A percentile compares a stretch with the other conserved stretches of the same genome.
phyloP scores from a whole-genome alignment of 1,140 invertebrate genomes.

The Caerostris darwini region DNA sequence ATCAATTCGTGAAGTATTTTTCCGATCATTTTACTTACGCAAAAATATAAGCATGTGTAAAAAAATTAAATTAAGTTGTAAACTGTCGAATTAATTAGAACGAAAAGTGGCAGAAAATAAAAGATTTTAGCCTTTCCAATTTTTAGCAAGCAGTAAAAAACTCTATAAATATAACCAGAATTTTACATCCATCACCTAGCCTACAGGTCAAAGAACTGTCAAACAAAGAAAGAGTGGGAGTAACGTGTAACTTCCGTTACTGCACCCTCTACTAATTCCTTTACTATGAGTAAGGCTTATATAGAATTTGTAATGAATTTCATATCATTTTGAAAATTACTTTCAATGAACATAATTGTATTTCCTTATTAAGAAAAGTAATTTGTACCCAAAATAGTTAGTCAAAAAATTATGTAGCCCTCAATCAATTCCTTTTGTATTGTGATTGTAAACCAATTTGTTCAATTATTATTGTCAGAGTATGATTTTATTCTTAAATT shows the following conservation, averaged over 20 bases:
- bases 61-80: too few relatives aligned
- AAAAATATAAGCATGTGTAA: too few relatives aligned
- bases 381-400: too few relatives aligned
- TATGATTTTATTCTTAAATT: too few relatives aligned
- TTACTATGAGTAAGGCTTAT: neutral
- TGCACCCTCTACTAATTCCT: neutral
- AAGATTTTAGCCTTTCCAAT: neutral
- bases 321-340: neutral
- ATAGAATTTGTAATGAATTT: neutral
- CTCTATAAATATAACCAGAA: neutral
- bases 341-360: too few relatives aligned
- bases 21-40: too few relatives aligned
- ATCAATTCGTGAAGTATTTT: too few relatives aligned
- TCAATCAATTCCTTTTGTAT: too few relatives aligned
- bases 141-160: neutral
- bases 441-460: too few relatives aligned
- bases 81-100: neutral
- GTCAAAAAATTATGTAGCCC: too few relatives aligned
- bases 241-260: neutral
- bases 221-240: neutral
- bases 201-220: neutral
- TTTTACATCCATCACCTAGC: neutral
- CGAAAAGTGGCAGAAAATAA: neutral
- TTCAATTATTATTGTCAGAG: too few relatives aligned
- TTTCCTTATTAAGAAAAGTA: too few relatives aligned